Base-by-base conservation (phyloP, 2,113 vertebrate genomes). In the Sinocyclocheilus grahami region DNA sequence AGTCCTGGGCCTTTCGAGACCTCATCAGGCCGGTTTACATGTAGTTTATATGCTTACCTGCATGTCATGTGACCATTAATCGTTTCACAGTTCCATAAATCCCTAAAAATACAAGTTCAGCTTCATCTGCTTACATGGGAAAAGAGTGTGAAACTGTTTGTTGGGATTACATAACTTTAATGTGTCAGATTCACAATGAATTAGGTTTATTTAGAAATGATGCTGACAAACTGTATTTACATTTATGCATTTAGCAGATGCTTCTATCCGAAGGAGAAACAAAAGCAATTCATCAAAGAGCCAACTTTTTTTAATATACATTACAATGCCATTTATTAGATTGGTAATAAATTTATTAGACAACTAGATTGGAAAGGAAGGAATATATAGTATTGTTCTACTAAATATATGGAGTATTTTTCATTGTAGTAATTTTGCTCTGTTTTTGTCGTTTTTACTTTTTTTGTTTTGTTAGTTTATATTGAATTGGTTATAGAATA, bases 1-100 rank as follows among this genome's bases (percentile, higher is more conserved):
- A 97, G n/a, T 94, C 96, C 4, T 98, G 96, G 84, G 96, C 98
- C 87, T 99, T 99, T 88, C 94, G 94, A 14, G 97, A 98, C 91
- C 96, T 99, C 58, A 92, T 97, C 78, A 95, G 98, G 22, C n/a
- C 5, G 6, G 74, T 71, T 9, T 16, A 71, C 3, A 69, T 18
- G 30, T 67, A 8, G 14, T 67, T 14, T 67, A 6, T 33, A 5
- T 16, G 65, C 18, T 33, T 67, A 16, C 63, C 24, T 30, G 63
- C 24, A 67, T 67, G 13, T 67, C 65, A 67, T 67, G 27, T 33
- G 65, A 67, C 65, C 62, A 62, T 62, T 42, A 7, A 42, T 42
- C 42, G 18, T 58, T 18, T 20, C 18, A 58, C 18, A 20, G 16
- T 62, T 24, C 4, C 4, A 0, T 63, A n/a, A 24, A 24, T 63